phyloP scores from a whole-genome alignment of 2,797 vertebrate genomes.

The Scleropages formosus region DNA sequence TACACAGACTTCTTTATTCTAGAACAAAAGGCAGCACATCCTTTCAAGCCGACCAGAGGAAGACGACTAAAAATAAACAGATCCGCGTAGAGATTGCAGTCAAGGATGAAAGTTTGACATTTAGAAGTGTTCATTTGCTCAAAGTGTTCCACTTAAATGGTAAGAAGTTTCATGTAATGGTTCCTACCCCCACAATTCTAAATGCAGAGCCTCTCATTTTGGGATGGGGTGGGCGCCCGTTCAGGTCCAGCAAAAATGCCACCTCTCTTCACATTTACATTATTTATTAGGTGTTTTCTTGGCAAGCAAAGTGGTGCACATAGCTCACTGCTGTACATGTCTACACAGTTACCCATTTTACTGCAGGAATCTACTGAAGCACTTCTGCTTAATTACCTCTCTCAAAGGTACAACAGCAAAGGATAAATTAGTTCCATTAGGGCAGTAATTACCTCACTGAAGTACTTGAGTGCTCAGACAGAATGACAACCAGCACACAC shows the following conservation, averaged over 20 bases:
- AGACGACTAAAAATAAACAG: not conserved
- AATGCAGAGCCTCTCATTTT: conserved; percentile 55
- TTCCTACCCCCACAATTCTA: conserved; percentile 67
- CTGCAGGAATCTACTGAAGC: not conserved
- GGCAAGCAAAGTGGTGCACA: no score
- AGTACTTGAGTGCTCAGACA: not conserved
- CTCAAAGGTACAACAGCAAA: not conserved
- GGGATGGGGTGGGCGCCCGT: not conserved
- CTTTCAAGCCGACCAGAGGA: not conserved
- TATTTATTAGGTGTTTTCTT: conserved; percentile 1
- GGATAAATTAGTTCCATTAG: not conserved
- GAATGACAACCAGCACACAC: not conserved
- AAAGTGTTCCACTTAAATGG: conserved; percentile 12
- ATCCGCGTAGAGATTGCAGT: conserved; percentile 45
- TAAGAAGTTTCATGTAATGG: conserved; percentile 54
- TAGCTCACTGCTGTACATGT: not conserved
- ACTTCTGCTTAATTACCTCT: not conserved
- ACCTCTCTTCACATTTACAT: not conserved
- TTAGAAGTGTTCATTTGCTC: conserved; percentile 50
- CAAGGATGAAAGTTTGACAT: conserved; percentile 71
- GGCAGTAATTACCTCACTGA: not conserved
- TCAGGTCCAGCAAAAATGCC: not conserved
- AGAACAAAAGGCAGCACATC: not conserved
- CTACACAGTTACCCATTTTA: no score
- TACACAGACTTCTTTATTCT: not conserved